Percentiles rank a stretch among this genome's conserved stretches.
Evolutionary conservation across 2,113 vertebrate genomes (phyloP).

Genomic region (Grammomys dolichurus): DNA sequence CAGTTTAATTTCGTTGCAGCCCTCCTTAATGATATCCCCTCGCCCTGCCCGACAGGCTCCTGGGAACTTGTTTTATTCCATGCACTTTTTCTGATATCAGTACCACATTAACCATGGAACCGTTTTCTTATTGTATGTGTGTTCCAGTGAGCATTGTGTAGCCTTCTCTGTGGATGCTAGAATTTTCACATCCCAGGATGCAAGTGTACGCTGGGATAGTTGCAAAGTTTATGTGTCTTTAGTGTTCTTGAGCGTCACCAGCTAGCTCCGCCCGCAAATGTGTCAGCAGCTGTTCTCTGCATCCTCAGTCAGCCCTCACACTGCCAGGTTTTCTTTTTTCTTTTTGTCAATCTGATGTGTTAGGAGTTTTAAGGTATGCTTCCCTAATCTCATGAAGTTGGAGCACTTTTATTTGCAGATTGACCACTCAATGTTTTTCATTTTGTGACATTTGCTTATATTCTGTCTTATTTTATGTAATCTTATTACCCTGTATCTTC

Average conservation of each 20-base stretch:
- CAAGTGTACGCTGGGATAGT: neutral
- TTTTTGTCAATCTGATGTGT: neutral
- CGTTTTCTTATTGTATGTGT: neutral
- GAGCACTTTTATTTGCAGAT: constrained; percentile 7
- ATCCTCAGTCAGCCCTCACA: neutral
- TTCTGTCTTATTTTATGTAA: constrained; percentile 36
- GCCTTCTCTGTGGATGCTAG: neutral
- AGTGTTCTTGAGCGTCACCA: neutral
- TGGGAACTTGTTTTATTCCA: constrained; percentile 39
- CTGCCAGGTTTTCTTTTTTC: neutral
- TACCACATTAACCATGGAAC: neutral
- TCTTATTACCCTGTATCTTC: neutral
- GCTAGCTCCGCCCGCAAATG: neutral
- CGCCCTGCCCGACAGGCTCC: neutral
- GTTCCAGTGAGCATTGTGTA: constrained; percentile 40
- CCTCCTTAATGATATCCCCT: neutral
- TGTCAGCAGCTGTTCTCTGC: neutral
- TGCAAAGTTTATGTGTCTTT: neutral
- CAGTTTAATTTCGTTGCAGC: neutral
- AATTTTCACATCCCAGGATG: neutral
- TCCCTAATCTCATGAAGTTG: constrained; percentile 46
- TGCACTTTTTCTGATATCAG: neutral
- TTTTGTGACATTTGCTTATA: constrained; percentile 1
- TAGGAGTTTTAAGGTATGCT: constrained; percentile 14
- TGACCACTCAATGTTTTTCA: constrained; percentile 32